A percentile compares a stretch with the other conserved stretches of the same genome.
These are phyloP conservation scores for Archips xylosteana DNA, from an alignment of 2,888 invertebrate species.

Conservation along the genomic window DNA sequence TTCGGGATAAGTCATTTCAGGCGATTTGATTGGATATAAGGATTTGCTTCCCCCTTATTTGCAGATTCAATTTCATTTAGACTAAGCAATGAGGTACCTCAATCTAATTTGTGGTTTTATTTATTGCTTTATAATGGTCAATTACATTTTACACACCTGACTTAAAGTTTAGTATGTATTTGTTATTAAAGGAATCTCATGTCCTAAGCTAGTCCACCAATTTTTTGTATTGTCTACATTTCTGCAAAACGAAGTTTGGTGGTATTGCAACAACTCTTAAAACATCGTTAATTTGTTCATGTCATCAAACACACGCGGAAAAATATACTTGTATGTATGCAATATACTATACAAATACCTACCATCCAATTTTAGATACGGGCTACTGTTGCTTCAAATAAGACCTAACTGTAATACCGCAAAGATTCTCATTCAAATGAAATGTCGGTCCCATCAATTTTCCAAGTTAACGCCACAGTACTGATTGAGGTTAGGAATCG, in stretches of 20 bases:
- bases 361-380: background rate
- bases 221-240: too few relatives aligned
- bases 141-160: too few relatives aligned
- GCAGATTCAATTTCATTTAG: background rate
- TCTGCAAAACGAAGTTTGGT: too few relatives aligned
- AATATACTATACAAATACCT: background rate
- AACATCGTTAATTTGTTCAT: background rate
- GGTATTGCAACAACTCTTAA: background rate
- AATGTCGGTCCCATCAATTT: conserved; percentile 2
- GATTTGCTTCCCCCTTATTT: conserved; percentile 1
- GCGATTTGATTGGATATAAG: conserved; percentile 44
- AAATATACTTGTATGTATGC: background rate
- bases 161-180: too few relatives aligned
- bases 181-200: too few relatives aligned
- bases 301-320: conserved; percentile 8
- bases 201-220: too few relatives aligned
- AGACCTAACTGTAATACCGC: background rate
- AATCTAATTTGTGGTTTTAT: too few relatives aligned
- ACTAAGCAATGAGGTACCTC: too few relatives aligned
- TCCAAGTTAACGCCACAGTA: conserved; percentile 18
- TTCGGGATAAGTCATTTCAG: conserved; percentile 38
- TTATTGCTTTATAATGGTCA: too few relatives aligned
- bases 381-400: background rate
- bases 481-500: conserved; percentile 31
- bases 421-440: background rate